Conservation (phyloP, 2,113 vertebrate genomes). For the Odocoileus hemionus region DNA sequence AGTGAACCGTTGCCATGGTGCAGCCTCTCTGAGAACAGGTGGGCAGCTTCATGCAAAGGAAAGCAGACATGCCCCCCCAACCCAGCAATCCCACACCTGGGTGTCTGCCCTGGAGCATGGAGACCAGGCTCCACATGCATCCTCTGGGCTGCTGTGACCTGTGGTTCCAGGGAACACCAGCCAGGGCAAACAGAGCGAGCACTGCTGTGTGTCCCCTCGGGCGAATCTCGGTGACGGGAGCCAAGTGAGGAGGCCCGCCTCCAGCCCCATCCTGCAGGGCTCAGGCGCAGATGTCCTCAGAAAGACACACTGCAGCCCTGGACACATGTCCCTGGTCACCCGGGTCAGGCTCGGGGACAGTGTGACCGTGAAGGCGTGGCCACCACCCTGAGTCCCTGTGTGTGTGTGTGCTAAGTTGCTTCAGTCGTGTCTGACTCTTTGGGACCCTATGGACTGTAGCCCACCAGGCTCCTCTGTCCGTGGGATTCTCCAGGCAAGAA, state of each 20-base stretch:
- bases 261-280: rapidly evolving
- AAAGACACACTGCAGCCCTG: rapidly evolving
- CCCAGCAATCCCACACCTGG: background rate
- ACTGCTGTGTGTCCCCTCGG: rapidly evolving
- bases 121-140: rapidly evolving
- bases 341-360: background rate
- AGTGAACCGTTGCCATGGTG: rapidly evolving
- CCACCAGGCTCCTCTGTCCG: too few species aligned
- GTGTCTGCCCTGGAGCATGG: background rate
- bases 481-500: too few species aligned
- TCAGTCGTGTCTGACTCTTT: too few species aligned
- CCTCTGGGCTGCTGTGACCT: too few species aligned
- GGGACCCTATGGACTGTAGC: too few species aligned
- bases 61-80: background rate
- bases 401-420: too few species aligned
- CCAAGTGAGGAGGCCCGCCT: rapidly evolving
- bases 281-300: rapidly evolving
- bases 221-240: rapidly evolving
- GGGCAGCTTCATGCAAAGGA: background rate
- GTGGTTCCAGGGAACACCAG: rapidly evolving
- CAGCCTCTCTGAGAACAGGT: rapidly evolving
- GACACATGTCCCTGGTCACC: rapidly evolving
- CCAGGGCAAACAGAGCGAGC: rapidly evolving
- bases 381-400: background rate
- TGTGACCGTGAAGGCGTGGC: background rate